Conservation (phyloP, 2,113 vertebrate genomes). For the Thalassarche chlororhynchos region DNA sequence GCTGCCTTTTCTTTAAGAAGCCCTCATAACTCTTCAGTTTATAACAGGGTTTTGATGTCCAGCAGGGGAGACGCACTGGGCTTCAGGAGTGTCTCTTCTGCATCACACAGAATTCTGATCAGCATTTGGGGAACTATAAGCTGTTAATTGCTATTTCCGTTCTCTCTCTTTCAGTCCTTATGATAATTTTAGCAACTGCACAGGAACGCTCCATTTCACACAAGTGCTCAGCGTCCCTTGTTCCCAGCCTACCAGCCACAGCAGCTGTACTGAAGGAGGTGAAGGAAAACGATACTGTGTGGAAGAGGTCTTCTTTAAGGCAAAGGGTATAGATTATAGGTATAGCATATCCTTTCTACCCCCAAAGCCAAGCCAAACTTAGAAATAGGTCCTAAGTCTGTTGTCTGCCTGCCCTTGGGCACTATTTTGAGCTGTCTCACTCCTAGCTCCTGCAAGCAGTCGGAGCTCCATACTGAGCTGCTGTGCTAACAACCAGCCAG, state of each 20-base stretch:
- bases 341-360: neutral
- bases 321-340: neutral
- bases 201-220: neutral
- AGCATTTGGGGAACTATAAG: neutral
- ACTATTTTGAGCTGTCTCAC: neutral
- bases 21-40: neutral
- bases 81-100: neutral
- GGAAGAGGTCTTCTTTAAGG: neutral
- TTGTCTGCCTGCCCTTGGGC: neutral
- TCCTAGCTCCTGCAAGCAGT: neutral
- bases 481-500: neutral
- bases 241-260: neutral
- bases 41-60: neutral
- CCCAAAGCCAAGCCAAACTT: neutral
- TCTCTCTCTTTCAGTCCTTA: neutral
- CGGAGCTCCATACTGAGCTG: neutral
- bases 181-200: conserved; percentile 9
- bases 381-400: neutral
- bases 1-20: neutral
- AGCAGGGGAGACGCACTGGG: neutral
- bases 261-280: neutral
- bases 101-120: neutral
- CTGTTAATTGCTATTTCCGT: neutral
- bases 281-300: neutral
- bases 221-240: neutral